Base-by-base conservation (phyloP, 2,113 vertebrate species). In the Fregata magnificens region DNA sequence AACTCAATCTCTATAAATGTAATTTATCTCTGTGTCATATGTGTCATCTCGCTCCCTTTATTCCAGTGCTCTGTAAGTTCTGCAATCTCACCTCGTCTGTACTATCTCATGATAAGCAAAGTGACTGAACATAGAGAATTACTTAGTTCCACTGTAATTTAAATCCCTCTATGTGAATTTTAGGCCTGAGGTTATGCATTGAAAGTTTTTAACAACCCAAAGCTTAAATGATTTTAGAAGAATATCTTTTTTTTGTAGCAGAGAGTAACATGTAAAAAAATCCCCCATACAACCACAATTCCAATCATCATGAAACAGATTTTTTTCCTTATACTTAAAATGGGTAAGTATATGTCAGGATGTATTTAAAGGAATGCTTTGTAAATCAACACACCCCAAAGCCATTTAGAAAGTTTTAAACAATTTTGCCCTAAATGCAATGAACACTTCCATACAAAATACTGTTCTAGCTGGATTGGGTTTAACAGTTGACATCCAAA, bases 331-430 rank as follows among this genome's bases (percentile, higher is more conserved):
- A 55, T 34, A 71, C 18, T 83, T 93, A 55, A 89, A 82, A 53
- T 6, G 34, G 40, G 59, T 63, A 86, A 84, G 83, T 28, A 70
- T 34, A 93, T 44, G 58, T 93, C 69, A 96, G 76, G 95, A 89
- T 55, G 11, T 32, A 66, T 58, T 88, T 86, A 92, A 95, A 97
- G 96, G 97, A 98, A 98, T 98, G 96, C 79, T 95, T 79, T 67
- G 77, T 90, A 95, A 97, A 67, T 92, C 65, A 80, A 95, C 59
- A 93, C 82, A 86, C 73, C 95, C 25, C 38, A 91, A 95, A 98
- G 80, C 56, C 86, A 85, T 86, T 92, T 90, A 95, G 85, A 95
- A 97, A 97, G 56, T 77, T 96, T 93, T 67, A 67, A 96, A 94
- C 70, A 93, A 91, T 95, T 94, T 84, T 86, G 82, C 76, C 79